Evolutionary conservation across 2,113 vertebrate species (phyloP), one percentile per base, ranked within the genome.

Genomic region (Mus pahari): DNA sequence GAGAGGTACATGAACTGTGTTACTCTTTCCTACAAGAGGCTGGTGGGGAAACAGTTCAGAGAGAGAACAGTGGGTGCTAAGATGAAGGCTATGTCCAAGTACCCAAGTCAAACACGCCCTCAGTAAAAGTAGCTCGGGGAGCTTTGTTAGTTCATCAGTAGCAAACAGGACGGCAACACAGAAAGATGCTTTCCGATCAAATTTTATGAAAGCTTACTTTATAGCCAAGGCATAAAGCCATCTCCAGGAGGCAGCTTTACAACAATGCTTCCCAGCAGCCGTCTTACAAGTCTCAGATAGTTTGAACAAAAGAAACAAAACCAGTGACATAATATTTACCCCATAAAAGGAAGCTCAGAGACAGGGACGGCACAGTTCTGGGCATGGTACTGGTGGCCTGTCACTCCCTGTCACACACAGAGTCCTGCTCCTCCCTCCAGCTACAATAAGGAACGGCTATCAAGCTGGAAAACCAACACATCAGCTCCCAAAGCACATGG

Each of bases 401-500:
- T 58, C 74, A 42, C 42, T 87, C 68, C 31, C 45, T 53, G 39
- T 55, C 73, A 81, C 13, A n/a, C 5, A 3, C 39, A 26, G 24
- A 83, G 66, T 60, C 90, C 24, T 33, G 19, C 22, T 0, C 8
- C 45, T 50, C 91, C 92, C 74, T 96, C 82, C 64, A 66, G 96
- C 95, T 73, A 82, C 71, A 58, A 96, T 91, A 94, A 97, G 96
- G 71, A 45, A 91, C 31, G 39, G 17, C 75, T n/a, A 74, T 77
- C 89, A 79, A 95, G 92, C 78, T 66, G 74, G 82, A 89, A 95
- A 96, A 96, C 90, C 95, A 95, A 55, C 82, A 94, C 94, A 77
- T 90, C 77, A 75, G 86, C 84, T 96, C 92, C 82, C 96, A 94
- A 89, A 94, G 95, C 94, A 95, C 96, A 95, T 16, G 89, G 92